Percentiles rank a stretch among this genome's conserved stretches.
phyloP scores from a whole-genome alignment of 2,797 vertebrate genomes.

The Chaetodon trifasciatus region DNA sequence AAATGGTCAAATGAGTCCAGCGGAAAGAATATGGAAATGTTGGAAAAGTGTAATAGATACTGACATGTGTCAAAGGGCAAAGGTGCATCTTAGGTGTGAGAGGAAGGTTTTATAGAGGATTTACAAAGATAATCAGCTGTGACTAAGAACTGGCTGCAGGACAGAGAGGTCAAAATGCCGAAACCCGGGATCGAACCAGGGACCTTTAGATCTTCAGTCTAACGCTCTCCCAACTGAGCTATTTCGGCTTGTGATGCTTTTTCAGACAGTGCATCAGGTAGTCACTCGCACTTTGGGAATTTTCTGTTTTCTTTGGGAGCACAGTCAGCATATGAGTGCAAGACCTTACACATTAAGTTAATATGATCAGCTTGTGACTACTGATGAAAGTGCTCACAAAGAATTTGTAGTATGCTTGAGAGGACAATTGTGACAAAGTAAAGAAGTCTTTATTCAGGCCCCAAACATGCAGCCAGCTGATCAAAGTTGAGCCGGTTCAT shows the following conservation, averaged over 20 bases:
- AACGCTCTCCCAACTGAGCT: conserved; percentile 83
- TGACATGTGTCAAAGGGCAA: too few species aligned
- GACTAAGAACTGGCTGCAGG: too few species aligned
- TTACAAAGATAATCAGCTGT: too few species aligned
- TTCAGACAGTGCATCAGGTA: too few species aligned
- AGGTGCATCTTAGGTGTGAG: too few species aligned
- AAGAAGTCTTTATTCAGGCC: not conserved
- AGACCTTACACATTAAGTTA: conserved; percentile 29
- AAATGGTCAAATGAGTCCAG: not conserved
- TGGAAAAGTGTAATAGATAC: too few species aligned
- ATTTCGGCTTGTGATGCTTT: conserved; percentile 29
- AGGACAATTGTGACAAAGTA: conserved; percentile 34
- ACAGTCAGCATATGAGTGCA: conserved; percentile 23
- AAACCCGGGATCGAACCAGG: conserved; percentile 79
- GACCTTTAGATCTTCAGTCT: conserved; percentile 82
- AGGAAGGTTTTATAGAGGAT: too few species aligned
- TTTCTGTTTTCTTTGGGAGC: too few species aligned
- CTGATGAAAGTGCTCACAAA: conserved; percentile 37
- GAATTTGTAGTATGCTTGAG: conserved; percentile 74
- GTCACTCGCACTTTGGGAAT: too few species aligned
- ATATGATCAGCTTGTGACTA: conserved; percentile 44
- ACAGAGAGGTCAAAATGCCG: conserved; percentile 66
- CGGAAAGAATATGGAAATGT: too few species aligned
- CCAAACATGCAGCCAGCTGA: conserved; percentile 11
- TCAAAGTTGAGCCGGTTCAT: conserved; percentile 20